Evolutionary conservation across 2,888 invertebrate species (phyloP), one percentile per base, ranked within the genome.

Genomic region (Parascotia fuliginaria): DNA sequence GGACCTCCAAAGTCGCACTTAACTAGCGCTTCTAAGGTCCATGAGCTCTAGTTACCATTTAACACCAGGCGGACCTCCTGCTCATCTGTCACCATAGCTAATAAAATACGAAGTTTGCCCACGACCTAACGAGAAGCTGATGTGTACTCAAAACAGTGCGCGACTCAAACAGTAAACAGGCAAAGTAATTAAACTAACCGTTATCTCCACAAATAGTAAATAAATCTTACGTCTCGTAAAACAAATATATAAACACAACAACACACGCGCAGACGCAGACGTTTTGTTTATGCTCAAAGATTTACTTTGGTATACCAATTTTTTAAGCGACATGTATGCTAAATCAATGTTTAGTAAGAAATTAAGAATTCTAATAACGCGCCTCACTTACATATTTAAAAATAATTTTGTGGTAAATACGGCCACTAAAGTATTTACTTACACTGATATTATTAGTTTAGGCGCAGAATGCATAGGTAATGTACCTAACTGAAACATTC

Each of bases 181-280:
- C 77, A 75, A 76, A 78, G 83, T 77, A 85, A 85, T 86, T 81
- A 87, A 87, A 83, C 65, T 65, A 74, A 78, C 85, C 79, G 87
- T 82, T 86, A 87, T 81, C 76, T 79, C 59, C 65, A 71, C 73
- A 70, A 70, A 79, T 77, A 80, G 79, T 79, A 83, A 81, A 84
- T 85, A 86, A 79, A 83, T 83, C 74, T 71, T 61, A 71, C n/a
- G 68, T 70, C 77, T 78, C 76, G 75, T 83, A 77, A 84, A 83
- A 73, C 73, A 79, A 83, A 84, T 79, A 78, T 61, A 63, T 65
- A 55, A 77, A 70, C 75, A 79, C 66, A 75, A 63, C 55, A 68
- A 65, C 65, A 60, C 53, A 57, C 50, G 59, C 59, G 55, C 55
- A 64, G 55, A 56, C 58, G 61, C 5, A 5, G 53, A 53, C 42